phyloP scores from a whole-genome alignment of 92 coral and sea anemone genomes.

The Plumapathes pennacea region DNA sequence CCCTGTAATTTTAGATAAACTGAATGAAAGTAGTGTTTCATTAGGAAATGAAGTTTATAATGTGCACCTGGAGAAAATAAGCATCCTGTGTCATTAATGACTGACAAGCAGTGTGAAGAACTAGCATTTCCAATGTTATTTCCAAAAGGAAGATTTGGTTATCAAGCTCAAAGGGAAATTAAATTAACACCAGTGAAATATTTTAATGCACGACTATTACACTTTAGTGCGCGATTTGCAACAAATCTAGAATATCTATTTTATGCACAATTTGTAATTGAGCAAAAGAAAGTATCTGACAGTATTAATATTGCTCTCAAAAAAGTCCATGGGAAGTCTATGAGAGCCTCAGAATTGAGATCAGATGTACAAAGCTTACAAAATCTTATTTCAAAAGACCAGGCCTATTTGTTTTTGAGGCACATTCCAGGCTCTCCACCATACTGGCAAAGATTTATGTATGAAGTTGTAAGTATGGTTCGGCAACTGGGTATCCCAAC shows the following conservation, averaged over 20 bases:
- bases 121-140: constrained; percentile 59
- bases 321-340: constrained; percentile 46
- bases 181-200: constrained; percentile 41
- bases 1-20: constrained; percentile 20
- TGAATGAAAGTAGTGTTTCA: constrained; percentile 2
- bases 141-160: constrained; percentile 64
- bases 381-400: constrained; percentile 40
- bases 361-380: constrained; percentile 17
- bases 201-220: constrained; percentile 49
- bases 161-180: constrained; percentile 20
- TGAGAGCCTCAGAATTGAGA: constrained; percentile 57
- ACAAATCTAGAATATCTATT: constrained; percentile 49
- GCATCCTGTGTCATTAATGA: constrained; percentile 28
- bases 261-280: constrained; percentile 58
- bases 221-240: constrained; percentile 61
- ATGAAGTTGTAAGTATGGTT: constrained; percentile 52
- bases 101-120: constrained; percentile 39
- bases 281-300: constrained; percentile 55
- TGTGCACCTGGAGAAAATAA: constrained; percentile 50
- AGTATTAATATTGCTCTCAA: constrained; percentile 53
- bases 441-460: constrained; percentile 47
- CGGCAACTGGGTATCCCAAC: constrained; percentile 60
- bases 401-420: constrained; percentile 53
- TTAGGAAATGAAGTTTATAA: constrained; percentile 56
- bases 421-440: constrained; percentile 41